A percentile compares a stretch with the other conserved stretches of the same genome.
phyloP scores from a whole-genome alignment of 53 echinoderm and acorn worm genomes.

The Antedon mediterranea region DNA sequence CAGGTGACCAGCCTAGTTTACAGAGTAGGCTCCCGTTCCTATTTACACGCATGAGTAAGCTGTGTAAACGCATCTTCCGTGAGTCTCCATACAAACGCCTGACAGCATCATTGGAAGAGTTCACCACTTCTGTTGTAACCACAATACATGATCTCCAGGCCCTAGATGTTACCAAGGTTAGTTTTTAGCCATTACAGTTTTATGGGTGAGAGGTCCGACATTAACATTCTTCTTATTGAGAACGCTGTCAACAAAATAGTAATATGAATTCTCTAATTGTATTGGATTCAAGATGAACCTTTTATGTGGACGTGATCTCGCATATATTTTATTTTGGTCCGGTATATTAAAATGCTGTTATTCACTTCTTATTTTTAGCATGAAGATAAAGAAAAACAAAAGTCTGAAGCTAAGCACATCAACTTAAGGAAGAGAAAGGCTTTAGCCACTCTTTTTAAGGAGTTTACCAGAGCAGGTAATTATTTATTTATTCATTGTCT shows the following conservation, averaged over 20 bases:
- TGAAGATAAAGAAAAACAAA: constrained; percentile 87
- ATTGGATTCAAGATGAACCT: too few relatives aligned
- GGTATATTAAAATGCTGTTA: too few relatives aligned
- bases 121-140: constrained; percentile 34
- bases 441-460: constrained; percentile 78
- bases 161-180: constrained; percentile 82
- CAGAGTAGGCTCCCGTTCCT: constrained; percentile 31
- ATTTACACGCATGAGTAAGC: constrained; percentile 48
- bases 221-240: too few relatives aligned
- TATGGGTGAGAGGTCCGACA: too few relatives aligned
- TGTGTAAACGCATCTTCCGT: constrained; percentile 40
- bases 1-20: constrained; percentile 6
- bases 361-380: constrained; percentile 24
- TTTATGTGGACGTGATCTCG: too few relatives aligned
- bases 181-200: not conserved
- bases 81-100: constrained; percentile 23
- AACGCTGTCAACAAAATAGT: too few relatives aligned
- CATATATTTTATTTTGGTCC: too few relatives aligned
- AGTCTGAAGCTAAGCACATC: constrained; percentile 70
- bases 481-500: too few relatives aligned
- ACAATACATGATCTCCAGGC: constrained; percentile 53
- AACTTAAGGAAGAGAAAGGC: constrained; percentile 86
- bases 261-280: too few relatives aligned
- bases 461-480: constrained; percentile 51
- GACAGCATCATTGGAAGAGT: constrained; percentile 45